These are phyloP conservation scores for Porites lutea DNA, from an alignment of 64 coral and sea anemone species.

Conservation along the genomic window DNA sequence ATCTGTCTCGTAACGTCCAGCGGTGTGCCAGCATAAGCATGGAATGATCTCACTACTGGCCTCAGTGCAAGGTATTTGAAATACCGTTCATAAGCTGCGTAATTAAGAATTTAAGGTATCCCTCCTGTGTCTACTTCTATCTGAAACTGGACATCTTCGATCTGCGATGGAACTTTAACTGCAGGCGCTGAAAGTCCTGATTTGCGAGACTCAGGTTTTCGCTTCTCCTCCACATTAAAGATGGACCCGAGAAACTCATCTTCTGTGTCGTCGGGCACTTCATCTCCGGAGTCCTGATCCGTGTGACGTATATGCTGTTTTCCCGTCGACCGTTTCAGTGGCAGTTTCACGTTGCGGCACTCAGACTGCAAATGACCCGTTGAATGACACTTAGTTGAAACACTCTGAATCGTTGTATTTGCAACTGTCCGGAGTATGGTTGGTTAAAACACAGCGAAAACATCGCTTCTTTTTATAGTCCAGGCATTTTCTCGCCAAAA, in stretches of 20 bases:
- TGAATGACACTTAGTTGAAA: neutral
- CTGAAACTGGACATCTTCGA: constrained; percentile 20
- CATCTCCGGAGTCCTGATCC: neutral
- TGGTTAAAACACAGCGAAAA: neutral
- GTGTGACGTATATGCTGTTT: constrained; percentile 9
- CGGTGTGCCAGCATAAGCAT: constrained; percentile 41
- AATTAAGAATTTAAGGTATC: neutral
- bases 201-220: neutral
- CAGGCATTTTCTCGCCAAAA: constrained; percentile 54
- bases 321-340: neutral
- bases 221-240: neutral
- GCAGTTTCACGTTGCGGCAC: neutral
- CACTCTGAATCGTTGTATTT: constrained; percentile 32
- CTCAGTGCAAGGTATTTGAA: constrained; percentile 4
- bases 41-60: constrained; percentile 34
- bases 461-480: neutral
- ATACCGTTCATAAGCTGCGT: constrained; percentile 35
- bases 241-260: neutral
- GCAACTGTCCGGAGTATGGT: neutral
- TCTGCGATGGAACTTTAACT: constrained; percentile 29
- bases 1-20: neutral
- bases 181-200: neutral
- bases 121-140: neutral
- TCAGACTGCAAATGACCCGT: constrained; percentile 19
- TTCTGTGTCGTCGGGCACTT: neutral